phyloP scores from a whole-genome alignment of 1,140 invertebrate genomes.

The Neodiprion pinetum region DNA sequence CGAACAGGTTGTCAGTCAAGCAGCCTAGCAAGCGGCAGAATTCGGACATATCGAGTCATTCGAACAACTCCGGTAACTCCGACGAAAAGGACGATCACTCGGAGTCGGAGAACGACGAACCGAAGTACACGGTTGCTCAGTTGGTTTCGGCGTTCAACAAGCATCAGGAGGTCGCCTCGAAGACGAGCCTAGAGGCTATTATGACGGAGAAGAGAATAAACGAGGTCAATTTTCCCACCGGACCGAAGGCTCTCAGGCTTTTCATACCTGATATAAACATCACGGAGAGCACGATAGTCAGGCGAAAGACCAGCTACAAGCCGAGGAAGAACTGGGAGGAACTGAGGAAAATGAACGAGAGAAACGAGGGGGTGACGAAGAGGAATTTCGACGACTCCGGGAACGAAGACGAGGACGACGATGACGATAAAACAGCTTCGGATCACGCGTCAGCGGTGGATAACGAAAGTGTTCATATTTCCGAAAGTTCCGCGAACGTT shows the following conservation, averaged over 20 bases:
- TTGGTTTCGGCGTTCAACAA: slow-evolving; percentile 64
- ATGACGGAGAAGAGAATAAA: slow-evolving; percentile 57
- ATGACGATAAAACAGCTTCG: slow-evolving; percentile 24
- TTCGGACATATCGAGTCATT: slow-evolving; percentile 52
- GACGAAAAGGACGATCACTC: slow-evolving; percentile 56
- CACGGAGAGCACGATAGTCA: slow-evolving; percentile 56
- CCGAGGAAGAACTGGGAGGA: slow-evolving; percentile 60
- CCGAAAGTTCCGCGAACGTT: too few relatives aligned
- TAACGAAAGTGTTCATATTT: too few relatives aligned
- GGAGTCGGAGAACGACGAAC: slow-evolving; percentile 61
- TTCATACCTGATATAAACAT: slow-evolving; percentile 65
- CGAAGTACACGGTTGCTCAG: slow-evolving; percentile 63
- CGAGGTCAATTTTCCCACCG: slow-evolving; percentile 61
- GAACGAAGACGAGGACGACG: slow-evolving; percentile 52
- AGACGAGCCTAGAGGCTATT: slow-evolving; percentile 59
- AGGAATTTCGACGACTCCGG: slow-evolving; percentile 47
- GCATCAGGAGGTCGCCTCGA: slow-evolving; percentile 63
- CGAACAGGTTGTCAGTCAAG: slow-evolving; percentile 27
- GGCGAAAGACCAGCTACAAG: slow-evolving; percentile 60
- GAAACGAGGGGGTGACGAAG: slow-evolving; percentile 54
- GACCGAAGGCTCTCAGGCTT: slow-evolving; percentile 60
- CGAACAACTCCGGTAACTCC: slow-evolving; percentile 51
- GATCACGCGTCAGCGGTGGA: too few relatives aligned
- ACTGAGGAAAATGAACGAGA: slow-evolving; percentile 54
- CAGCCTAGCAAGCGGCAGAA: slow-evolving; percentile 47